A percentile compares a stretch with the other conserved stretches of the same genome.
phyloP scores from a whole-genome alignment of 2,888 invertebrate genomes.

The Abrostola tripartita region DNA sequence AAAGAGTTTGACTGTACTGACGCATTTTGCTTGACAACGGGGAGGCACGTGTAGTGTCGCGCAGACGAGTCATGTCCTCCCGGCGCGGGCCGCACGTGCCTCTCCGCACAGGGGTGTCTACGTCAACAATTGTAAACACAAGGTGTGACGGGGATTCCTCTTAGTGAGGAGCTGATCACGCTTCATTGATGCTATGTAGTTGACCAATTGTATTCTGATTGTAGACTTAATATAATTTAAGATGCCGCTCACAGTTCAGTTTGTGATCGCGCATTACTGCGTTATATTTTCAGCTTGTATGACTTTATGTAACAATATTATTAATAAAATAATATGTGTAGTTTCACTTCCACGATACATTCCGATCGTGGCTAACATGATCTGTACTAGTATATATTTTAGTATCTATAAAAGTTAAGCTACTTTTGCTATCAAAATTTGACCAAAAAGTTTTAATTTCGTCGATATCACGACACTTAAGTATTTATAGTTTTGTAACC shows the following conservation, averaged over 20 bases:
- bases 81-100: slow-evolving; percentile 14
- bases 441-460: slow-evolving; percentile 52
- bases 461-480: slow-evolving; percentile 42
- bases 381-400: slow-evolving; percentile 56
- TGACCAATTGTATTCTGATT: slow-evolving; percentile 38
- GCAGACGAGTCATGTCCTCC: too few relatives aligned
- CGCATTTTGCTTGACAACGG: slow-evolving; percentile 31
- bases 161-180: slow-evolving; percentile 43
- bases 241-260: slow-evolving; percentile 21
- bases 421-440: slow-evolving; percentile 49
- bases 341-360: slow-evolving; percentile 39
- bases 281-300: slow-evolving; percentile 41
- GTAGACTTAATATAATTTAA: slow-evolving; percentile 37
- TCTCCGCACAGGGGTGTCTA: slow-evolving; percentile 11
- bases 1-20: slow-evolving; percentile 27
- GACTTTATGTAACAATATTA: slow-evolving; percentile 39
- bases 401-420: slow-evolving; percentile 43
- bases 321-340: slow-evolving; percentile 32
- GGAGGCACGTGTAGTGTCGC: slow-evolving; percentile 15
- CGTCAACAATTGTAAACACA: slow-evolving; percentile 18
- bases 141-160: slow-evolving; percentile 37
- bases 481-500: slow-evolving; percentile 61
- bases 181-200: slow-evolving; percentile 52
- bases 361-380: slow-evolving; percentile 43
- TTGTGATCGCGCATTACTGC: slow-evolving; percentile 43